phyloP scores from a whole-genome alignment of 1,140 invertebrate genomes.

The Pseudomyrmex dendroicus region DNA sequence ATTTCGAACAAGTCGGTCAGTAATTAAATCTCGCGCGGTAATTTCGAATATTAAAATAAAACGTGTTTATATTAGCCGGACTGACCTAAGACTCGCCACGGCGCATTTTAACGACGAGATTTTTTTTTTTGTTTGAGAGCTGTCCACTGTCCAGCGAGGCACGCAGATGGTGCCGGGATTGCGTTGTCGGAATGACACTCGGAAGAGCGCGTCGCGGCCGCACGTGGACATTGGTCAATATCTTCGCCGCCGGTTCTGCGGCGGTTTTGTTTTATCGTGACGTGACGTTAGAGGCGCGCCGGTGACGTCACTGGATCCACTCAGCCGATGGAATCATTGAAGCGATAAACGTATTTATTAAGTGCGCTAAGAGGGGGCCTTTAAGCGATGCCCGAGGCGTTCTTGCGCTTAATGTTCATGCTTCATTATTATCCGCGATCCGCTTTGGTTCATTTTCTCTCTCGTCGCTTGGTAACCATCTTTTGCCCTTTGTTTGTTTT shows the following conservation, averaged over 20 bases:
- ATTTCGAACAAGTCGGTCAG: not conserved
- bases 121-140: slow-evolving; percentile 52
- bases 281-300: slow-evolving; percentile 77
- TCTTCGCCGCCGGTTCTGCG: slow-evolving; percentile 40
- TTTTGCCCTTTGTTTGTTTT: slow-evolving; percentile 32
- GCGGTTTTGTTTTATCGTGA: slow-evolving; percentile 78
- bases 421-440: slow-evolving; percentile 62
- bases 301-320: slow-evolving; percentile 79
- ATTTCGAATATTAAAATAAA: slow-evolving; percentile 1
- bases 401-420: slow-evolving; percentile 69
- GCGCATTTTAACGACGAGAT: slow-evolving; percentile 40
- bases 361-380: slow-evolving; percentile 74
- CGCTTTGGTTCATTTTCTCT: slow-evolving; percentile 59
- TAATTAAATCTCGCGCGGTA: not conserved
- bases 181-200: slow-evolving; percentile 33
- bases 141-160: not conserved
- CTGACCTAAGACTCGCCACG: slow-evolving; percentile 43
- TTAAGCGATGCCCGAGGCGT: slow-evolving; percentile 65
- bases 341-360: slow-evolving; percentile 80
- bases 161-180: slow-evolving; percentile 37
- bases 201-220: not conserved
- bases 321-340: slow-evolving; percentile 76
- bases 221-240: slow-evolving; percentile 60
- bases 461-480: slow-evolving; percentile 23
- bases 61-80: not conserved